Evolutionary conservation across 2,113 vertebrate genomes (phyloP).

Genomic region (Meriones unguiculatus): DNA sequence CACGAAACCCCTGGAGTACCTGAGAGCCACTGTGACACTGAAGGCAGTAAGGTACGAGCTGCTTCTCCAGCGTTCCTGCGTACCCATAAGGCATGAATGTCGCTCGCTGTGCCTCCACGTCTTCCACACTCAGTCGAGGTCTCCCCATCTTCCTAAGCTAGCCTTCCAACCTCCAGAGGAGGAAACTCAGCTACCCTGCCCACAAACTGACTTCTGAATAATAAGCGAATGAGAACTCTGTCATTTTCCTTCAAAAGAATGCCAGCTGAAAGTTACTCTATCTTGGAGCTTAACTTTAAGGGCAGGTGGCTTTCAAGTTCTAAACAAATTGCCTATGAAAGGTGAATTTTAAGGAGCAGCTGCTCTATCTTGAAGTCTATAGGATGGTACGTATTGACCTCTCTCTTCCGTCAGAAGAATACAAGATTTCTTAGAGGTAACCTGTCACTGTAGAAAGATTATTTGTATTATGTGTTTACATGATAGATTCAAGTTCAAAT

Average conservation of each 20-base stretch:
- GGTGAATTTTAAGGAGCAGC: constrained; percentile 33
- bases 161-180: background rate
- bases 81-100: background rate
- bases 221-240: background rate
- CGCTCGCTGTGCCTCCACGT: background rate
- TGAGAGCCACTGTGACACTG: background rate
- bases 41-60: background rate
- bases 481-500: background rate
- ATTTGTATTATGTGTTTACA: background rate
- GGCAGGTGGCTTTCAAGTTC: constrained; percentile 70
- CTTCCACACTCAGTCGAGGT: background rate
- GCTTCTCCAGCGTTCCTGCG: background rate
- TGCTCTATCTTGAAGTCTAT: background rate
- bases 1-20: background rate
- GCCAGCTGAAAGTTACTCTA: background rate
- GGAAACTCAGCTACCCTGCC: background rate
- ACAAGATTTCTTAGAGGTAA: background rate
- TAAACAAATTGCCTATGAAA: constrained; percentile 26
- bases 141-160: background rate
- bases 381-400: background rate
- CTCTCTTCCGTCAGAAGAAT: background rate
- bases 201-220: background rate
- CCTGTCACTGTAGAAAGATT: background rate
- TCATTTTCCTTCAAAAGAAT: background rate
- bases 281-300: constrained; percentile 53